Evolutionary conservation across 2,113 vertebrate genomes (phyloP).

Genomic region (Polyodon spathula): DNA sequence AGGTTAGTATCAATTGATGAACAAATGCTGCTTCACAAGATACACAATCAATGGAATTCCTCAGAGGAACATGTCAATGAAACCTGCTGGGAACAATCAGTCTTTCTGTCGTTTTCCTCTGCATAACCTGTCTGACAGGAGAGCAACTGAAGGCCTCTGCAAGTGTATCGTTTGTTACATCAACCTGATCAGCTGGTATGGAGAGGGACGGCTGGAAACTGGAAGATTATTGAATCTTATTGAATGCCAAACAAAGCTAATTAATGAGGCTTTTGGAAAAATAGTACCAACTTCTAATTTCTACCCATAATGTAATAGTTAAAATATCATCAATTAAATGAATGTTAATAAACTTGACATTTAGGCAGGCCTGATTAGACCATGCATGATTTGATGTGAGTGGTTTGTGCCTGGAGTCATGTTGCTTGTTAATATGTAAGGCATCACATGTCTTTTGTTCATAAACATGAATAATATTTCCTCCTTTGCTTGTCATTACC

Average conservation of each 20-base stretch:
- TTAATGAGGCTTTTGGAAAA: not conserved
- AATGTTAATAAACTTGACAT: not conserved
- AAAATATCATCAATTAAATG: not conserved
- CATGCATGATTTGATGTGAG: not conserved
- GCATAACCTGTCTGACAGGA: conserved; percentile 1
- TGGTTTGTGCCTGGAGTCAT: conserved; percentile 10
- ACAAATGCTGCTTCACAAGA: not conserved
- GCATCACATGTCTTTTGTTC: too few species aligned
- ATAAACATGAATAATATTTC: too few species aligned
- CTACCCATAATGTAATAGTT: not conserved
- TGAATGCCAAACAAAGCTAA: conserved; percentile 1
- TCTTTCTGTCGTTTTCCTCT: conserved; percentile 6
- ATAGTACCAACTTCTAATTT: not conserved
- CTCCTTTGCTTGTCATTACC: too few species aligned
- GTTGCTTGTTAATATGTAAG: too few species aligned
- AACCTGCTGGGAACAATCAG: conserved; percentile 7
- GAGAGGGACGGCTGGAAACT: not conserved
- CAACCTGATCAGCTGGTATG: not conserved
- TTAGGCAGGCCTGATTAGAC: not conserved
- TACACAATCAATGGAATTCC: not conserved
- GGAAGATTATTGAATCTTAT: not conserved
- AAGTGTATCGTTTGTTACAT: not conserved
- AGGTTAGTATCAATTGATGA: not conserved
- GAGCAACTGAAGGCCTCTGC: not conserved
- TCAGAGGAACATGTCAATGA: conserved; percentile 7